Evolutionary conservation across 2,113 vertebrate species (phyloP).

Genomic region (Marcusenius ussheri): DNA sequence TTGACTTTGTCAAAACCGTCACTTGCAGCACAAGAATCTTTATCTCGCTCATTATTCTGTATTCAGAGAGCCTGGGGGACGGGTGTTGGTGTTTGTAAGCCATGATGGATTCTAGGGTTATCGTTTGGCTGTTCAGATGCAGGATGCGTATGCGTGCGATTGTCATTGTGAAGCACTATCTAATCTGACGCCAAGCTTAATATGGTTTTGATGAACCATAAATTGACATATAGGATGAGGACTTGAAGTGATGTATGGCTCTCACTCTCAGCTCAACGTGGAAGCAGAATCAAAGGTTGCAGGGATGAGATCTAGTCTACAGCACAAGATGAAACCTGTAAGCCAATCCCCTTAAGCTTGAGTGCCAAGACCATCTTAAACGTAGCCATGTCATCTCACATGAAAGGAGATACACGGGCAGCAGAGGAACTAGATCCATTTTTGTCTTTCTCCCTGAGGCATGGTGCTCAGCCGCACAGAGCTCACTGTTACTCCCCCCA

Average conservation of each 20-base stretch:
- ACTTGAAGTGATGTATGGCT: background rate
- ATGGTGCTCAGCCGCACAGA: background rate
- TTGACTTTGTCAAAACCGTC: slow-evolving; percentile 11
- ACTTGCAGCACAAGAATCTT: background rate
- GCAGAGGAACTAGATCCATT: slow-evolving; percentile 21
- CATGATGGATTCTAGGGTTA: background rate
- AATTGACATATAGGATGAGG: background rate
- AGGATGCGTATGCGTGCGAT: background rate
- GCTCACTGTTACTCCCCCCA: slow-evolving; percentile 9
- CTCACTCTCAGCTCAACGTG: background rate
- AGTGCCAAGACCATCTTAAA: slow-evolving; percentile 20
- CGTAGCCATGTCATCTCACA: slow-evolving; percentile 19
- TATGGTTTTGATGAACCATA: background rate
- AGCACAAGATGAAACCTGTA: slow-evolving; percentile 13
- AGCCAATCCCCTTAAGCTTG: slow-evolving; percentile 21
- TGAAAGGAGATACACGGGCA: slow-evolving; percentile 19
- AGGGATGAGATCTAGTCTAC: background rate
- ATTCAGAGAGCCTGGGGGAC: background rate
- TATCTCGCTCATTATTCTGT: background rate
- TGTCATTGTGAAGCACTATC: background rate
- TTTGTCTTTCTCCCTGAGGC: slow-evolving; percentile 16
- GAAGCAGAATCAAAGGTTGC: slow-evolving; percentile 13
- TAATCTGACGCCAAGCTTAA: background rate
- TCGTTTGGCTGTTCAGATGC: background rate
- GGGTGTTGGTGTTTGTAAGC: background rate